Evolutionary conservation across 2,113 vertebrate genomes (phyloP).

Genomic region (Sander vitreus): DNA sequence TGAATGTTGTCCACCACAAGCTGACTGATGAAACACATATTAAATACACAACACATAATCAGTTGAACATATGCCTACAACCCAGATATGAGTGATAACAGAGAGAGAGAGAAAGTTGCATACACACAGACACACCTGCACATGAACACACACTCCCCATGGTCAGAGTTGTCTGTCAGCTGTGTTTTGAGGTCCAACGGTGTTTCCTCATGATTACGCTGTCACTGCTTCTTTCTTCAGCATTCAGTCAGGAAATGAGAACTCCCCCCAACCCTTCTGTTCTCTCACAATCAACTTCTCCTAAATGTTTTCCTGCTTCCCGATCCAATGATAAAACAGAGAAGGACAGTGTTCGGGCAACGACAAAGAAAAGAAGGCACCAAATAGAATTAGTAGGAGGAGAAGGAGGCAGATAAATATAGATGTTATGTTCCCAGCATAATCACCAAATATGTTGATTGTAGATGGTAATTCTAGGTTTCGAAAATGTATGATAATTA

Average conservation of each 20-base stretch:
- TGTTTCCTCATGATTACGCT: conserved; percentile 75
- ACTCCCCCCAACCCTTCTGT: conserved; percentile 18
- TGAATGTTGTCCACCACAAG: conserved; percentile 38
- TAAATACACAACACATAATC: conserved; percentile 35
- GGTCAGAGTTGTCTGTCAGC: conserved; percentile 59
- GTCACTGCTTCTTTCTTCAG: conserved; percentile 67
- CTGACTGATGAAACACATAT: conserved; percentile 46
- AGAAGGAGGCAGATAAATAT: conserved; percentile 65
- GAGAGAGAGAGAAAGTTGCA: conserved; percentile 5
- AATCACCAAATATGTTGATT: conserved; percentile 64
- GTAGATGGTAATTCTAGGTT: conserved; percentile 58
- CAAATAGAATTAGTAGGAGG: conserved; percentile 58
- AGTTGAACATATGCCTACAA: conserved; percentile 30
- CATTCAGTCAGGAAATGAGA: conserved; percentile 69
- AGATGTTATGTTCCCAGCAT: conserved; percentile 57
- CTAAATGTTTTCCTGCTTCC: conserved; percentile 50
- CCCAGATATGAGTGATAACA: conserved; percentile 23
- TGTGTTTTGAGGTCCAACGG: conserved; percentile 53
- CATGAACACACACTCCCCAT: neutral
- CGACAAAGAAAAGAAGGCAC: conserved; percentile 25
- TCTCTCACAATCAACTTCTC: conserved; percentile 40
- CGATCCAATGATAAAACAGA: conserved; percentile 28
- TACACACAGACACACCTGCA: neutral
- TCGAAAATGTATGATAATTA: conserved; percentile 70
- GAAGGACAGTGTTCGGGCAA: conserved; percentile 13